Evolutionary conservation across 2,113 vertebrate species (phyloP), one percentile per base, ranked within the genome.

Genomic region (Scatophagus argus): DNA sequence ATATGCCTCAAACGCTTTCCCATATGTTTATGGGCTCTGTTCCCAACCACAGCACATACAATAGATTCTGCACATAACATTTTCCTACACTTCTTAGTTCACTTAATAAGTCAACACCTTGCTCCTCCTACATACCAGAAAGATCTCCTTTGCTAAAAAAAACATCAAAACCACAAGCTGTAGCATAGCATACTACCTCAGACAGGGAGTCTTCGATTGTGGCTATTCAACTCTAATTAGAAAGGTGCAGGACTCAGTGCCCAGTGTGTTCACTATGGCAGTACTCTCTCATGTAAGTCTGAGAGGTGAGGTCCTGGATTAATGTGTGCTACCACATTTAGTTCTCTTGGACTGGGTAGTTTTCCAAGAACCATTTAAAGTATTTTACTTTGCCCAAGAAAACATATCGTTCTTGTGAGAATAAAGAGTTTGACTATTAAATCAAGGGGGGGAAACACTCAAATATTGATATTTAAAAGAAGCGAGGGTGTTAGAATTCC

Each of bases 101-200:
- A 93, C 84, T 85, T 89, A 92, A 93, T 93, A 93, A 93, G 84
- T 94, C 91, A 92, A 93, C 90, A 92, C 88, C 79, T 92, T 91
- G 80, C 85, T 87, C 69, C 46, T 85, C 60, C 46, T 77, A 77
- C 80, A 76, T 85, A 87, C 80, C 77, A 65, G 36, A 85, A 68
- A 81, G 66, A 49, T 79, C 59, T 78, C 63, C 78, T 84, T 82
- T 79, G 54, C 84, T 74, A 68, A 84, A 84, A n/a, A 73, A 90
- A 89, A 87, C 89, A 88, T 77, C 56, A 76, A 86, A 89, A 90
- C 87, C 90, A 75, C 86, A 89, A 69, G 65, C 66, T 69, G 10
- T 70, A 56, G 73, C 65, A 52, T 49, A 56, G 73, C 65, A 52
- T 49, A 77, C 74, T 79, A 54, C 72, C 72, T 70, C 70, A 81